Base-by-base conservation (phyloP, 30 jellyfish, hydroid and myxozoan genomes). In the Phacellophora camtschatica region DNA sequence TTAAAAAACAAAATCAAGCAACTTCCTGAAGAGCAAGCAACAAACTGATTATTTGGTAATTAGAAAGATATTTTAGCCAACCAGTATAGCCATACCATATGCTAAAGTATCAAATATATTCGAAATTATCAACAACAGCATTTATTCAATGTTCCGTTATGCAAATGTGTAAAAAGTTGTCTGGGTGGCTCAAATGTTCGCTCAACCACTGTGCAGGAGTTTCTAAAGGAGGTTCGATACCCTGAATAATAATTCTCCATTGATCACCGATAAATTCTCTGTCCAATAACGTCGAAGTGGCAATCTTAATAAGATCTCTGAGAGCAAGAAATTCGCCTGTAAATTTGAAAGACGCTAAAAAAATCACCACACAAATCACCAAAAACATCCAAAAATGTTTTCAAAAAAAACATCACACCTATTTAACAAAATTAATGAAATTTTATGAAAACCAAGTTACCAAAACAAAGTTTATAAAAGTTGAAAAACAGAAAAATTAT, bases 161-260 rank as follows among this genome's bases (percentile, higher is more conserved):
- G 34, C 91, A 80, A 29, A 93, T 74, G 56, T 93, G 99, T 13
- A 93, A 67, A 55, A 93, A 93, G 66, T 93, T 93, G 48, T 93
- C 99, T 1, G 99, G 99, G 64, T 93, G 95, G 48, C 99, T 93
- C 50, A 93, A 74, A 49, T 93, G 99, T 75, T 93, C 99, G 43
- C 99, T 93, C 34, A 93, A 71, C 99, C 99, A 93, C 83, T 93
- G 99, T 69, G 87, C 77, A 37, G 99, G 99, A 33, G 99, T 86
- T 22, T 86, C 96, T 53, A 93, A 20, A 32, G 96, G 96, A 18
- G 99, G 99, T 35, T 74, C 92, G 20, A 93, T 54, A 0, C 99
- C 99, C 74, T 93, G 99, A 0, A 86, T 48, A 31, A 93, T 37
- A 4, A 93, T 37, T 43, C 73, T 80, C 96, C 97, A 93, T 48